These are phyloP conservation scores for Sciaenops ocellatus DNA, from an alignment of 2,797 vertebrate species.

Conservation along the genomic window DNA sequence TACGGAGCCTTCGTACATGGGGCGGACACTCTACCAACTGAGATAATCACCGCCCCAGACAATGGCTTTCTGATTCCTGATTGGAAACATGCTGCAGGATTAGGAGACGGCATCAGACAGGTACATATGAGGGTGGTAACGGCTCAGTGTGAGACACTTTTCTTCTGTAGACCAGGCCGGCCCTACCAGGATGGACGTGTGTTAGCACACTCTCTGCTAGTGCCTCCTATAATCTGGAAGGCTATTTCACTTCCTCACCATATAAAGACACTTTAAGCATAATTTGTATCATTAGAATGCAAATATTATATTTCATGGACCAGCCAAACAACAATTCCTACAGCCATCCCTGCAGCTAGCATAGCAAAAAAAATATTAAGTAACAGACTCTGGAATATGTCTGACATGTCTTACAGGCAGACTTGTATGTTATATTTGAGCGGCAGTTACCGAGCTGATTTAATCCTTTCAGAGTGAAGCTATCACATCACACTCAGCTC, in stretches of 20 bases:
- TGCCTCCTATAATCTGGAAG: not conserved
- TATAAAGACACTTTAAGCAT: not conserved
- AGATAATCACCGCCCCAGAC: no score
- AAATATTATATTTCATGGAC: not conserved
- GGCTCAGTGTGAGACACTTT: no score
- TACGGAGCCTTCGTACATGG: no score
- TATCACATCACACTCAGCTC: constrained; percentile 7
- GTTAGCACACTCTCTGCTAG: not conserved
- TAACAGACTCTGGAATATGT: not conserved
- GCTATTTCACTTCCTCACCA: not conserved
- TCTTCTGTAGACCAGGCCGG: no score
- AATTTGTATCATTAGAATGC: not conserved
- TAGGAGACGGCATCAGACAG: no score
- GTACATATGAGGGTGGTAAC: no score
- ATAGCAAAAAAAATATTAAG: not conserved
- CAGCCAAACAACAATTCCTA: not conserved
- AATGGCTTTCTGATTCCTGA: no score
- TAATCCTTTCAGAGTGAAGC: not conserved
- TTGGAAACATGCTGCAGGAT: no score
- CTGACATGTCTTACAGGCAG: not conserved
- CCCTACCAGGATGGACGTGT: no score
- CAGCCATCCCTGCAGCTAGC: not conserved
- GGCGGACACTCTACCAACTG: no score
- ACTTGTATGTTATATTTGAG: not conserved
- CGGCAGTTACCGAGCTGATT: not conserved